Evolutionary conservation across 2,113 vertebrate genomes (phyloP).

Genomic region (Corythoichthys haematopterus): DNA sequence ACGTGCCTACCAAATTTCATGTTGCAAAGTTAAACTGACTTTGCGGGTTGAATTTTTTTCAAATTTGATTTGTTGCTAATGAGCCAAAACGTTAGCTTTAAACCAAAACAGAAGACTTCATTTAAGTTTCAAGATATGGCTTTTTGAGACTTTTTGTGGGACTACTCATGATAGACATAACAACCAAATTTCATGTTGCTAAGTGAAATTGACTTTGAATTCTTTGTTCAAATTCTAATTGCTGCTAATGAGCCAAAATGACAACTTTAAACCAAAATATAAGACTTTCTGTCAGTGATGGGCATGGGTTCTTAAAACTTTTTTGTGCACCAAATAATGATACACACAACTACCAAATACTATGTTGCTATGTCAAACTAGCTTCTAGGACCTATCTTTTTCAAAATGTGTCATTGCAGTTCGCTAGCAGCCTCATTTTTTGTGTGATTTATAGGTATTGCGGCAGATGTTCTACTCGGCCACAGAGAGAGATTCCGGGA

Average conservation of each 20-base stretch:
- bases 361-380: neutral
- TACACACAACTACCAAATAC: neutral
- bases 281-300: neutral
- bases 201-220: neutral
- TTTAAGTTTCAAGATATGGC: no score
- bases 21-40: no score
- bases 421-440: neutral
- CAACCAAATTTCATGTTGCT: no score
- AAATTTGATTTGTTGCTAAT: no score
- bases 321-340: neutral
- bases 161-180: no score
- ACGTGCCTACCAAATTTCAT: no score
- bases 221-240: neutral
- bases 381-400: neutral
- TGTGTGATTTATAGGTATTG: constrained; percentile 73
- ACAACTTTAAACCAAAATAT: neutral
- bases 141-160: no score
- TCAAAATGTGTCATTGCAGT: neutral
- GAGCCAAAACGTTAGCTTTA: no score
- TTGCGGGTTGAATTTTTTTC: no score
- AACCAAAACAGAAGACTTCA: neutral
- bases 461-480: constrained; percentile 84
- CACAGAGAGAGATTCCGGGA: constrained; percentile 91
- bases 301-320: neutral
- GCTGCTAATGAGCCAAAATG: neutral